These are phyloP conservation scores for Mesembrinibis cayennensis DNA, from an alignment of 2,113 vertebrate genomes.

Conservation along the genomic window DNA sequence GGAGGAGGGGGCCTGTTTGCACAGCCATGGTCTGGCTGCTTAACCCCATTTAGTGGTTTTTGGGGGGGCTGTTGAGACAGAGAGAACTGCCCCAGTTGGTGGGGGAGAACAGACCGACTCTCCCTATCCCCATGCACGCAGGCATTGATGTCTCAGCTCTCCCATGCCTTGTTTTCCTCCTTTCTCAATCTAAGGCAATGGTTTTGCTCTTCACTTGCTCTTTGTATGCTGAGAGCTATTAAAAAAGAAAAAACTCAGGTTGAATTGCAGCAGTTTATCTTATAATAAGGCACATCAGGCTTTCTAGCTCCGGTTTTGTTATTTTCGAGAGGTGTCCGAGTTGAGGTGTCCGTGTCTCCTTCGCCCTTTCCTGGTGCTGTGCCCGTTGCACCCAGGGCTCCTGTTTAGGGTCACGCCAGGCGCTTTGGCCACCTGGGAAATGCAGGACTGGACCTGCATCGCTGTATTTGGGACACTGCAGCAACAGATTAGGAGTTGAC, in stretches of 20 bases:
- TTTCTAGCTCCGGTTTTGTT: not conserved
- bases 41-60: not conserved
- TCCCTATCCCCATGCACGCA: accelerated
- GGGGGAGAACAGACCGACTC: not conserved
- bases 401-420: not conserved
- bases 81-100: not conserved
- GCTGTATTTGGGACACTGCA: not conserved
- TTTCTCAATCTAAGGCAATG: not conserved
- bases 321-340: not conserved
- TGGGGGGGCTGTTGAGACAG: not conserved
- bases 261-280: not conserved
- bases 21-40: not conserved
- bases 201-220: not conserved
- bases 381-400: not conserved
- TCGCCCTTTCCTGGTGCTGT: not conserved
- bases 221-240: not conserved
- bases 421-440: not conserved
- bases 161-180: not conserved
- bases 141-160: not conserved
- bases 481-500: not conserved
- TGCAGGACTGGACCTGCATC: not conserved
- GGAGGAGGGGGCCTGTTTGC: not conserved
- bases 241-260: not conserved
- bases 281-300: not conserved
- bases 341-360: not conserved